A percentile compares a stretch with the other conserved stretches of the same genome.
phyloP scores from a whole-genome alignment of 2,113 vertebrate species.

The Lucifuga dentata region DNA sequence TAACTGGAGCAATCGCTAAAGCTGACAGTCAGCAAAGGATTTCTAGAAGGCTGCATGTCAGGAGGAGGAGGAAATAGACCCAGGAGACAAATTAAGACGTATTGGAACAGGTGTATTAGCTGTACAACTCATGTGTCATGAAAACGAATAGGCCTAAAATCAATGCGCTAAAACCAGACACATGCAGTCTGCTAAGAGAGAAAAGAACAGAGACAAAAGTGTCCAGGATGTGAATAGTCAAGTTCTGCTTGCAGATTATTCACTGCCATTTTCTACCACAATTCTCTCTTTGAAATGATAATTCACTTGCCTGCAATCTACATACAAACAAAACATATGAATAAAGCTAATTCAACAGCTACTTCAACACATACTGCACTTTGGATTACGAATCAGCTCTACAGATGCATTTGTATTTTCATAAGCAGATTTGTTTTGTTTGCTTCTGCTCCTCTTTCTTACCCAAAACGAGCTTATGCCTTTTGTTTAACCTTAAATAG shows the following conservation, averaged over 20 bases:
- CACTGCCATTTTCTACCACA: constrained; percentile 30
- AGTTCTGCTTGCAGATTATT: constrained; percentile 53
- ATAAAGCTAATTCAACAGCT: constrained; percentile 44
- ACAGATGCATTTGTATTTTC: constrained; percentile 21
- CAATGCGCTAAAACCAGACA: constrained; percentile 31
- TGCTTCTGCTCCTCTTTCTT: not conserved
- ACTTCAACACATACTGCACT: constrained; percentile 29
- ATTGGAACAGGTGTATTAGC: constrained; percentile 63
- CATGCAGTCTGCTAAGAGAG: constrained; percentile 47
- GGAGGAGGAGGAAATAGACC: constrained; percentile 21
- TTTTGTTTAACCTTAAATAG: not conserved
- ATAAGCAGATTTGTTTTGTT: constrained; percentile 1
- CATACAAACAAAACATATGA: constrained; percentile 55
- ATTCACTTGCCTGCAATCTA: constrained; percentile 48
- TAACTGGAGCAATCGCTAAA: constrained; percentile 62
- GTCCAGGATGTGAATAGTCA: constrained; percentile 53
- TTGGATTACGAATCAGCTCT: constrained; percentile 28
- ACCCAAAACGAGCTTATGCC: not conserved
- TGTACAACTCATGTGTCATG: constrained; percentile 37
- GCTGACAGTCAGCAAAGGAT: constrained; percentile 61
- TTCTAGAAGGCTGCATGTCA: constrained; percentile 46
- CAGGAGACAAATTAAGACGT: constrained; percentile 64
- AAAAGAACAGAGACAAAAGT: constrained; percentile 42
- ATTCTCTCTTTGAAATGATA: constrained; percentile 61
- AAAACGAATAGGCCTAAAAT: constrained; percentile 60